Evolutionary conservation across 2,113 vertebrate species (phyloP), one percentile per base, ranked within the genome.

Genomic region (Tonatia bakeri): DNA sequence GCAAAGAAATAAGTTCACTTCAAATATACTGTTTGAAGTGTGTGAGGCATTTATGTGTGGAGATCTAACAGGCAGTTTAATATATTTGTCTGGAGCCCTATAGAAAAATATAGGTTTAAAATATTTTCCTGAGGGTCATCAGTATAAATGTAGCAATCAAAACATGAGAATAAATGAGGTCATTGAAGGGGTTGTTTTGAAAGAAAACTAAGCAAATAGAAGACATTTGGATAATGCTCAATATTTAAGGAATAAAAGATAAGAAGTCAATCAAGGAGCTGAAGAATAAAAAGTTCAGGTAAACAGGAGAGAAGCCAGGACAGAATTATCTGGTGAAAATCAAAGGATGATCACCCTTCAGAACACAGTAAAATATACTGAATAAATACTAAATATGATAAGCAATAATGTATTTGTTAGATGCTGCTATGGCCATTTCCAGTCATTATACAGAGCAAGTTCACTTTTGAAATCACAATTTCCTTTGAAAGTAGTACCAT

Each of bases 361-460:
- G 52, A 65, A 50, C 4, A 47, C 19, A 16, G 33, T 11, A 17
- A 12, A 47, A 22, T 40, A 6, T 1, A 33, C 12, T 19, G 24
- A 64, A 26, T 4, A 85, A 43, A 33, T 3, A 28, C 1, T 1
- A 33, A 31, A 3, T 13, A 31, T 33, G 7, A 40, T 3, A n/a
- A 40, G 4, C 28, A 50, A 16, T 9, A 0, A 0, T 17, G 5
- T 26, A 2, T 50, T n/a, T 38, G 4, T 33, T 19, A 38, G 24
- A 45, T 15, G 17, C 20, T 33, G 0, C 7, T 5, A 0, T 31
- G 24, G 4, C 3, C 14, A 36, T 45, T 7, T 16, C 90, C 36
- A 19, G 36, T 10, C 15, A 38, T 15, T 38, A 17, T 0, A 10
- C 12, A 84, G 26, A 73, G 4, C 4, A 89, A 7, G 3, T 77